Base-by-base conservation (phyloP, 2,113 vertebrate genomes). In the Diphyllodes magnificus region DNA sequence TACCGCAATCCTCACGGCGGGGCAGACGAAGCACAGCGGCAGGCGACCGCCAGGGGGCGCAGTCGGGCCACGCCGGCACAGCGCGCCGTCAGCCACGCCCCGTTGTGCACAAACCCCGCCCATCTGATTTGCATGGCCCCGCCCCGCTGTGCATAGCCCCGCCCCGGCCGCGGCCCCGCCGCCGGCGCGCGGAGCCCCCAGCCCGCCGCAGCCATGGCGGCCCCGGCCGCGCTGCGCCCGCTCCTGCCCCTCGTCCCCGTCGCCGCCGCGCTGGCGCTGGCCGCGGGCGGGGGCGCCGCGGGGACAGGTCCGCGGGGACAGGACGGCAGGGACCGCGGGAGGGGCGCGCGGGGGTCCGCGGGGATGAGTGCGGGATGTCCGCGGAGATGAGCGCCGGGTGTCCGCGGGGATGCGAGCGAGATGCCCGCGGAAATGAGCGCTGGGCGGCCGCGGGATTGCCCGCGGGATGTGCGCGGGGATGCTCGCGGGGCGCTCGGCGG, bases 11-110 rank as follows among this genome's bases (percentile, higher is more conserved):
- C 44, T 14, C 51, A 3, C 13, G 13, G 25, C 24, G 13, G 20
- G n/a, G 30, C 30, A 13, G 57, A 11, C 3, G 15, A 10, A 50
- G 9, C 31, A 50, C 28, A 17, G 24, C 16, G 6, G 12, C 8
- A n/a, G 39, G 1, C 1, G 18, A 31, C 1, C 76, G 68, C 86
- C 60, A 81, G 68, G 27, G 33, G 77, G 77, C 77, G 59, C 68
- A 33, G 17, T 1, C 19, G 35, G 11, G 42, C 31, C 57, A 24
- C 2, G 12, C 14, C 15, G 15, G 45, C 22, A 12, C 5, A 0
- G 24, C 4, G 2, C 3, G 3, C 0, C 0, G 1, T 1, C 7
- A 15, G 3, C n/a, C 18, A 15, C 81, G 49, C 81, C 68, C 45
- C 6, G 3, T 2, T 1, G 6, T 30, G 2, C 2, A 4, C 45